Evolutionary conservation across 2,888 invertebrate species (phyloP), one percentile per base, ranked within the genome.

Genomic region (Periphyllus acericola): DNA sequence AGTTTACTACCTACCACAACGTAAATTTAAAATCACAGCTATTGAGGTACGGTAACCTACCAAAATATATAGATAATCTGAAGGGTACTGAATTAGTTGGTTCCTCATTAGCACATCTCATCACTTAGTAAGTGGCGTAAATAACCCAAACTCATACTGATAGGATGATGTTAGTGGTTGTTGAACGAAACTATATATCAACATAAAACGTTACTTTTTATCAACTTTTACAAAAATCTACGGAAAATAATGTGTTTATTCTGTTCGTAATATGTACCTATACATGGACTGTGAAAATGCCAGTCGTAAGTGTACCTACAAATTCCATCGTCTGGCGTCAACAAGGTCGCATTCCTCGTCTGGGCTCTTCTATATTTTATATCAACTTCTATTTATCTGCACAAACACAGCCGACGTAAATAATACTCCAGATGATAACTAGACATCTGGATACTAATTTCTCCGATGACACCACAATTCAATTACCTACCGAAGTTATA

Each of bases 311-410:
- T 32, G 72, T 80, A 80, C n/a, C n/a, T n/a, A n/a, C 71, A 72
- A 86, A 86, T 86, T 79, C 79, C 79, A 36, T 36, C 29, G 86
- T 86, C 79, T 86, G 86, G 86, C 86, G 79, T 86, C 86, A 80
- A 86, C 79, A 36, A 79, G 86, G 86, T 86, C 79, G 86, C 86
- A 86, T 86, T 86, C 86, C 36, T 79, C 40, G 86, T 72, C 72
- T 80, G 79, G 79, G 79, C 79, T 80, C 72, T 72, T 79, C 55
- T 86, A 72, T 55, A 78, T n/a, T n/a, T n/a, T 66, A 19, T 71
- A 79, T 79, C 52, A 6, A 71, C 55, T 71, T 72, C 11, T 79
- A 86, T 80, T 36, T 80, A 72, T 72, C 71, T 40, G 71, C 71
- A 72, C 72, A 84, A 11, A 46, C 40, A 76, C 55, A n/a, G 36